A percentile compares a stretch with the other conserved stretches of the same genome.
These are phyloP conservation scores for Acleris emargana DNA, from an alignment of 2,888 invertebrate genomes.

Conservation along the genomic window DNA sequence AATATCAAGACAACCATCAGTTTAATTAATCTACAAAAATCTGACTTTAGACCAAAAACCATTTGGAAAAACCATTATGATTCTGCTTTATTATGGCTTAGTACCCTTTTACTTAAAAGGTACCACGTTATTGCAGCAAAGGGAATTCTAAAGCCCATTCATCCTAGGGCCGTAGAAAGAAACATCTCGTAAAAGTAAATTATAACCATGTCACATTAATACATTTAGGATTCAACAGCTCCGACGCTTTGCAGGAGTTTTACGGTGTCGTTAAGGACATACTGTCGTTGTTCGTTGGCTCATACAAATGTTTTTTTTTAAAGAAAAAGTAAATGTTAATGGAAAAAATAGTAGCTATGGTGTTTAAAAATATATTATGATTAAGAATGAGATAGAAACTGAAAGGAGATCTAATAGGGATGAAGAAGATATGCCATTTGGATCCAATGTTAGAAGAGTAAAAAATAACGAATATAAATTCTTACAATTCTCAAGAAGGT, in stretches of 20 bases:
- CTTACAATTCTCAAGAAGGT: no score
- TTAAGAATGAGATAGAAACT: no score
- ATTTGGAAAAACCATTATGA: no score
- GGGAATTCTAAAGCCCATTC: background rate
- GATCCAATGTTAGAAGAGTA: no score
- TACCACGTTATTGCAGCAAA: background rate
- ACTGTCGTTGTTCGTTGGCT: background rate
- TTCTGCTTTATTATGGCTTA: no score
- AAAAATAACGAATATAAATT: no score
- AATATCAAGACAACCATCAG: no score
- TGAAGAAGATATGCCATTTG: no score
- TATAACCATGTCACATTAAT: constrained; percentile 25
- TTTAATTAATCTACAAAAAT: no score
- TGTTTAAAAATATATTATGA: no score
- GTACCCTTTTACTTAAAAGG: background rate
- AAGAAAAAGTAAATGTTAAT: background rate
- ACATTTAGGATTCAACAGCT: constrained; percentile 10
- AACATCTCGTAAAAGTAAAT: constrained; percentile 30
- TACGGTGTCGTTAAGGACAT: constrained; percentile 1
- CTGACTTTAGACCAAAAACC: no score
- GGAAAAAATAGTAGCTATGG: background rate
- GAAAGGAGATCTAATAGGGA: no score
- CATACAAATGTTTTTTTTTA: constrained; percentile 9
- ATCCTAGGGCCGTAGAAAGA: constrained; percentile 13
- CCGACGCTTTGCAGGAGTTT: constrained; percentile 22